phyloP scores from a whole-genome alignment of 2,113 vertebrate genomes.

The Chunga burmeisteri region DNA sequence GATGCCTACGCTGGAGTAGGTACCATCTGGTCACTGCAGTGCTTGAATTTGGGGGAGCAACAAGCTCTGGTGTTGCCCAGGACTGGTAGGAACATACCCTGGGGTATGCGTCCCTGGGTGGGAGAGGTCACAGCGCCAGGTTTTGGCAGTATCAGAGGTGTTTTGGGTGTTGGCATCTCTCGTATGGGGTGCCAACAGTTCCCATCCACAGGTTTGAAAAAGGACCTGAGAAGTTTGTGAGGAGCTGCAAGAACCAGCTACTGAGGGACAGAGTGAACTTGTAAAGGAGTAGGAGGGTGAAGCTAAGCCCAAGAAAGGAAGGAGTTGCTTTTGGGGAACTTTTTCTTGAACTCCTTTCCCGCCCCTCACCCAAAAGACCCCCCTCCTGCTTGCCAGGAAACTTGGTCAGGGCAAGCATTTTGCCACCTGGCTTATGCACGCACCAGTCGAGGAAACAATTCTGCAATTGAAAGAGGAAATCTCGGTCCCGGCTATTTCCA shows the following conservation, averaged over 20 bases:
- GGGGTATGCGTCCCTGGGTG: background rate
- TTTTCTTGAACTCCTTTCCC: background rate
- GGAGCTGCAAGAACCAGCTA: background rate
- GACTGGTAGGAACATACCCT: background rate
- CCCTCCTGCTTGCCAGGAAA: constrained; percentile 18
- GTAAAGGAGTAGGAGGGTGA: background rate
- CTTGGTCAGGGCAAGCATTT: background rate
- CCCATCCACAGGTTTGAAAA: background rate
- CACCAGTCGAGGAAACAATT: constrained; percentile 63
- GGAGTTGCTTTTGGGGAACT: background rate
- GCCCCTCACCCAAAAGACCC: background rate
- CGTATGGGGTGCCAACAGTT: background rate
- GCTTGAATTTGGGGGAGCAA: background rate
- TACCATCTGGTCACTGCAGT: background rate
- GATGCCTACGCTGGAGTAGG: background rate
- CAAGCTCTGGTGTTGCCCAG: background rate
- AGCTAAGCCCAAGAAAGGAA: background rate
- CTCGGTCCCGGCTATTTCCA: constrained; percentile 49
- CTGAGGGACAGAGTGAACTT: background rate
- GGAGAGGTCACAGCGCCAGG: background rate
- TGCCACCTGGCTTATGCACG: constrained; percentile 54
- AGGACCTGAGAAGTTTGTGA: background rate
- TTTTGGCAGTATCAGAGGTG: background rate
- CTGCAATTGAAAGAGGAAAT: constrained; percentile 67
- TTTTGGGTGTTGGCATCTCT: background rate